Evolutionary conservation across 2,113 vertebrate genomes (phyloP).

Genomic region (Sclerurus mexicanus): DNA sequence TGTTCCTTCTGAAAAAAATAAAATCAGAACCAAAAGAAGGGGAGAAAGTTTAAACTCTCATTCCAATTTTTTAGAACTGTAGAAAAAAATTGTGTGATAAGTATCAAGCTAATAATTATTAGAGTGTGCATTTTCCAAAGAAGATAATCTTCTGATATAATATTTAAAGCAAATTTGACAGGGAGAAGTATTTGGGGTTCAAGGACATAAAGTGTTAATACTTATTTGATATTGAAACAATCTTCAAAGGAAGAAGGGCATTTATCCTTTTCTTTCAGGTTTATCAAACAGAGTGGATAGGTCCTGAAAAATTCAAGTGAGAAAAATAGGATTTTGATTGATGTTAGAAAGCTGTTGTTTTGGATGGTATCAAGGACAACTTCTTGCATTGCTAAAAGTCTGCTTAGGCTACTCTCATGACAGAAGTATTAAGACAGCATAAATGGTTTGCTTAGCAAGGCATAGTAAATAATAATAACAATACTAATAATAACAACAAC

Average conservation of each 20-base stretch:
- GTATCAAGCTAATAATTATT: background rate
- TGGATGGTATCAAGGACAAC: background rate
- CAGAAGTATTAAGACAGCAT: background rate
- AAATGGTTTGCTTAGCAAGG: background rate
- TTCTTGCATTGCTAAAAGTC: background rate
- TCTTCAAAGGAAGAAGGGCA: background rate
- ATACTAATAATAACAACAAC: background rate
- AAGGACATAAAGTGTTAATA: background rate
- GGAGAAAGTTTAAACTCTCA: background rate
- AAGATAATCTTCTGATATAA: background rate
- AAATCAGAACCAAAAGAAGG: background rate
- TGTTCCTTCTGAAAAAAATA: background rate
- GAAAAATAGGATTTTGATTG: background rate
- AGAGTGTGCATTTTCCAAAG: background rate
- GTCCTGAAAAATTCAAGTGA: background rate
- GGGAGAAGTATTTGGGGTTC: background rate
- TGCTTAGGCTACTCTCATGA: background rate
- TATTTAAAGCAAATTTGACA: background rate
- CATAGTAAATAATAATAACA: background rate
- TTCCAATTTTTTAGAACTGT: background rate
- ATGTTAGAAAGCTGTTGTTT: background rate
- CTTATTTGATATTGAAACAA: background rate
- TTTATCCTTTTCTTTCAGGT: background rate
- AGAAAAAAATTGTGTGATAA: fast-evolving
- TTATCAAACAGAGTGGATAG: background rate